phyloP scores from a whole-genome alignment of 2,113 vertebrate genomes.

The Barnardius zonarius region DNA sequence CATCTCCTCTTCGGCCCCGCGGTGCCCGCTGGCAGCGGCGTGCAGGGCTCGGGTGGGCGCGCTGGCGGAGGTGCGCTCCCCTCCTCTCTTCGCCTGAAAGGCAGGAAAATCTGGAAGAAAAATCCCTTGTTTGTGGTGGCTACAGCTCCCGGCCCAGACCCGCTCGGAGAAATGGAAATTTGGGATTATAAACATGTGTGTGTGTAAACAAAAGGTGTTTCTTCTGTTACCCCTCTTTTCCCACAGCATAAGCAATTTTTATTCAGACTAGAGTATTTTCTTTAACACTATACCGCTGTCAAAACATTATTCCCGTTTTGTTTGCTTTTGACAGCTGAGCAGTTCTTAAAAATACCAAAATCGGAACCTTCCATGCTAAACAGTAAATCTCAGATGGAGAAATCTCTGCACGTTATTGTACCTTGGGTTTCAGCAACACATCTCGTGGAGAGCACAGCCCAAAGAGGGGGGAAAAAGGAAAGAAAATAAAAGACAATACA shows the following conservation, averaged over 20 bases:
- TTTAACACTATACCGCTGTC: conserved; percentile 80
- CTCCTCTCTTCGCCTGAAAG: conserved; percentile 21
- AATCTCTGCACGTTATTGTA: conserved; percentile 59
- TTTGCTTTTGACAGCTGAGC: conserved; percentile 82
- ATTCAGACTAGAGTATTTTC: conserved; percentile 81
- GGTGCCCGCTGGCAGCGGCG: conserved; percentile 9
- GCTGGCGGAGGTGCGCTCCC: background rate
- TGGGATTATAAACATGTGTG: conserved; percentile 72
- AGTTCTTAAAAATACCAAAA: conserved; percentile 83
- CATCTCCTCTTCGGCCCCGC: conserved; percentile 14
- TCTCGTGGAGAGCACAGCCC: conserved; percentile 10
- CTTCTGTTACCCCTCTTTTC: conserved; percentile 78
- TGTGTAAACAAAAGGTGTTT: conserved; percentile 81
- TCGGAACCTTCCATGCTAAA: conserved; percentile 80
- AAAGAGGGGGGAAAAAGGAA: background rate
- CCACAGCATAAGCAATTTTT: conserved; percentile 80
- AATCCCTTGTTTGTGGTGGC: conserved; percentile 70
- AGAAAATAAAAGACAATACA: conserved; percentile 19
- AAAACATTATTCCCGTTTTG: conserved; percentile 83
- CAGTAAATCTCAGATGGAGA: conserved; percentile 75
- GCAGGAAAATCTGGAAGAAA: conserved; percentile 55
- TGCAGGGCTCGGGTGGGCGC: background rate
- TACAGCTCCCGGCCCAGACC: conserved; percentile 58
- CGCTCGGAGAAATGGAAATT: conserved; percentile 74
- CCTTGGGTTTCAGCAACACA: conserved; percentile 36